These are phyloP conservation scores for Eumaeus atala DNA, from an alignment of 1,140 invertebrate species.

Conservation along the genomic window DNA sequence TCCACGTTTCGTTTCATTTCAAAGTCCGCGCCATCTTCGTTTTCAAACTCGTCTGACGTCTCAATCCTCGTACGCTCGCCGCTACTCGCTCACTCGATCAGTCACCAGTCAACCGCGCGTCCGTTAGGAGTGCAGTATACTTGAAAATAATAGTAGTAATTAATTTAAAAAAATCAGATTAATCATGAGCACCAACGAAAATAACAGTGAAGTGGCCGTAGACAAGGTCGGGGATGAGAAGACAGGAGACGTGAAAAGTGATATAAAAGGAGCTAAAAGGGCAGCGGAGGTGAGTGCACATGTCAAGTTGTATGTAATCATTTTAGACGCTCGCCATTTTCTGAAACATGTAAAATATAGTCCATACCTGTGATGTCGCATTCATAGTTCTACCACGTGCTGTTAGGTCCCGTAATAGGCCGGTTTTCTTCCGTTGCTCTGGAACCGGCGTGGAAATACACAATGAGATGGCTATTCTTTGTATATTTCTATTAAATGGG, in stretches of 20 bases:
- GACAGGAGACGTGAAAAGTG: constrained; percentile 82
- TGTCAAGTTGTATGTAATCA: constrained; percentile 66
- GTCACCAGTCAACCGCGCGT: constrained; percentile 78
- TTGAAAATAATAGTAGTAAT: constrained; percentile 65
- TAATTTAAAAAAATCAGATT: constrained; percentile 72
- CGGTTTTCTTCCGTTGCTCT: constrained; percentile 6
- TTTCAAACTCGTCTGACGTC: constrained; percentile 81
- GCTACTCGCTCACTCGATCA: constrained; percentile 68
- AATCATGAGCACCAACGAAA: constrained; percentile 89
- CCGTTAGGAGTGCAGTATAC: constrained; percentile 72
- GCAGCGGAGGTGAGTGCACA: constrained; percentile 87
- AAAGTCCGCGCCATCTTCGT: constrained; percentile 87
- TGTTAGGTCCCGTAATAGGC: constrained; percentile 10
- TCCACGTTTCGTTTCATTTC: constrained; percentile 75
- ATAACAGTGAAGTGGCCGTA: constrained; percentile 86
- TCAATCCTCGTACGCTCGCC: constrained; percentile 29
- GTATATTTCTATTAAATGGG: no score
- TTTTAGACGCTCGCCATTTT: constrained; percentile 73
- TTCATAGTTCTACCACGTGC: constrained; percentile 30
- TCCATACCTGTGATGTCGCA: constrained; percentile 27
- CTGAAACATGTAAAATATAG: constrained; percentile 49
- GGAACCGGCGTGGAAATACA: constrained; percentile 9
- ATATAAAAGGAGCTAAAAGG: constrained; percentile 90
- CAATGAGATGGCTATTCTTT: no score
- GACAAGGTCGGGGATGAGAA: constrained; percentile 88